Evolutionary conservation across 2,113 vertebrate genomes (phyloP).

Genomic region (Xenopus laevis): DNA sequence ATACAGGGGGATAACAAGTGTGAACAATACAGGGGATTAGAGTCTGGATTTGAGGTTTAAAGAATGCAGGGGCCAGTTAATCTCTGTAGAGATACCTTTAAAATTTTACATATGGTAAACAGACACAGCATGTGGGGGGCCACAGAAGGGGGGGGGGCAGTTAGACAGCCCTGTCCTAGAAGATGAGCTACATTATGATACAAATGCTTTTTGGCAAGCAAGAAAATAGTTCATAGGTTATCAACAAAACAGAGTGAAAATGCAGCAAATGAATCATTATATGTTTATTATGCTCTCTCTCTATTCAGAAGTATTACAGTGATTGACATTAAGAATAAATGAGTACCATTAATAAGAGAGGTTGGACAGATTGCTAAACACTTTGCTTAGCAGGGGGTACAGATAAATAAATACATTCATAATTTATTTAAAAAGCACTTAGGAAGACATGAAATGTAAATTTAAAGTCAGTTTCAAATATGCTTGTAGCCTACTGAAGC

Average conservation of each 20-base stretch:
- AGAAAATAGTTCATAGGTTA: slow-evolving; percentile 42
- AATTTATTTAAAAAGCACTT: slow-evolving; percentile 49
- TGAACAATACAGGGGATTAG: no score
- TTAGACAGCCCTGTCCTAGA: no score
- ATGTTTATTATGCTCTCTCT: slow-evolving; percentile 19
- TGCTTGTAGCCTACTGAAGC: slow-evolving; percentile 54
- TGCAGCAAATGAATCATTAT: slow-evolving; percentile 39
- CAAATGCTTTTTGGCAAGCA: slow-evolving; percentile 36
- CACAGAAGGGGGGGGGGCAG: no score
- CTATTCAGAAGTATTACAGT: slow-evolving; percentile 21
- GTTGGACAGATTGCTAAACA: slow-evolving; percentile 32
- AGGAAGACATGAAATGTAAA: slow-evolving; percentile 55
- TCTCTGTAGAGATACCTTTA: no score
- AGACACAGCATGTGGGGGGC: no score
- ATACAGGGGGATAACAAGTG: no score
- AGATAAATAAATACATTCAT: slow-evolving; percentile 46
- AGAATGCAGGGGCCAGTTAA: no score
- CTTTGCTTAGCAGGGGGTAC: slow-evolving; percentile 44
- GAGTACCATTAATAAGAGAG: slow-evolving; percentile 34
- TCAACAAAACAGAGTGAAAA: slow-evolving; percentile 34
- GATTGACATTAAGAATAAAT: slow-evolving; percentile 40
- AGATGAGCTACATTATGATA: neutral
- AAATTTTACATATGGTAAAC: no score
- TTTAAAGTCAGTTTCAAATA: slow-evolving; percentile 54
- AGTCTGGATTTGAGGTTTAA: no score